Conservation (phyloP, 2,888 invertebrate species). For the Pelosia muscerda region DNA sequence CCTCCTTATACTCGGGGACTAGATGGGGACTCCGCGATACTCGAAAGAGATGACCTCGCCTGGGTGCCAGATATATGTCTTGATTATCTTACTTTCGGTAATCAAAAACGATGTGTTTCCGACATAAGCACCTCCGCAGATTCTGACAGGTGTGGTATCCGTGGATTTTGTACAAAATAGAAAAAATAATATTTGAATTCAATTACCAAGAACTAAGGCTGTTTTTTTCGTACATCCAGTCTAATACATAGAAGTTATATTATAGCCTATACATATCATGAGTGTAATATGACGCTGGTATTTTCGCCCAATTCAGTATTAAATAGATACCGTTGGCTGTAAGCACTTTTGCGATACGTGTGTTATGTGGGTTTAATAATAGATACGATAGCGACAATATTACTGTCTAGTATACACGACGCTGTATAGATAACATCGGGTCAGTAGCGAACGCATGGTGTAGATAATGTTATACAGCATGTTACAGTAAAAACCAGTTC, state of each 20-base stretch:
- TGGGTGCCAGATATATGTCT: too few relatives aligned
- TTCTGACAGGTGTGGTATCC: too few relatives aligned
- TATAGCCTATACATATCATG: background rate
- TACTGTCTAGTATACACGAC: slow-evolving; percentile 15
- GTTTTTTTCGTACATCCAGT: too few relatives aligned
- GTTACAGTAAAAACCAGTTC: background rate
- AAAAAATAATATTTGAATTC: too few relatives aligned
- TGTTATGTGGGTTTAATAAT: slow-evolving; percentile 8
- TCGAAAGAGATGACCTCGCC: too few relatives aligned
- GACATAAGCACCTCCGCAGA: too few relatives aligned
- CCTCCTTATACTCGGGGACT: too few relatives aligned
- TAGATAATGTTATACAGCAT: background rate
- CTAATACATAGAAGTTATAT: background rate
- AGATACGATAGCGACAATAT: slow-evolving; percentile 14
- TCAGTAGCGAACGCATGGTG: slow-evolving; percentile 1
- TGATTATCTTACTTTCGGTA: too few relatives aligned
- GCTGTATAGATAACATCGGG: slow-evolving; percentile 7
- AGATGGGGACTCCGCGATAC: too few relatives aligned
- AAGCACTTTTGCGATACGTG: background rate
- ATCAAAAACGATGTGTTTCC: too few relatives aligned
- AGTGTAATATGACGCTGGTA: background rate
- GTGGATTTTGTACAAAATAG: too few relatives aligned
- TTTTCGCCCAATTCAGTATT: slow-evolving; percentile 1
- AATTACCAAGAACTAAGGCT: background rate
- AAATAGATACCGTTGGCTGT: background rate